phyloP scores from a whole-genome alignment of 2,888 invertebrate species.

The Drosophila helvetica region DNA sequence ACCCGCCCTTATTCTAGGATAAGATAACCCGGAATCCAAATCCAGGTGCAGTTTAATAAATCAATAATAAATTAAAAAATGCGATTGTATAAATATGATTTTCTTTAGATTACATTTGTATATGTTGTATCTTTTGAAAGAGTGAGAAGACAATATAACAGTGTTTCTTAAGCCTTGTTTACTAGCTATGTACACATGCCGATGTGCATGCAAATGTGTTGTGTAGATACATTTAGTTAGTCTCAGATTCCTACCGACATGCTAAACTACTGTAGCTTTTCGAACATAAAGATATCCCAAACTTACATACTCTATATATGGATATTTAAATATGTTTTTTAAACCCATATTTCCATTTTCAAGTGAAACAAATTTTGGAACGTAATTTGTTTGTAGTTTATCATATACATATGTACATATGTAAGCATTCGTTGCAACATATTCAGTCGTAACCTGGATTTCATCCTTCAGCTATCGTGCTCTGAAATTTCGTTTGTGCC shows the following conservation, averaged over 20 bases:
- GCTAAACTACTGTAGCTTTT: background rate
- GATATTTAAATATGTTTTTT: no score
- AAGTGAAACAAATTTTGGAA: background rate
- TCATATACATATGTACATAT: no score
- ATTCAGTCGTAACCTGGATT: background rate
- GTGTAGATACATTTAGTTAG: background rate
- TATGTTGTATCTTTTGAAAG: background rate
- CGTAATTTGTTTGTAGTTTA: background rate
- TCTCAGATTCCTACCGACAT: background rate
- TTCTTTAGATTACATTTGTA: background rate
- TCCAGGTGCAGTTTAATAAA: slow-evolving; percentile 13
- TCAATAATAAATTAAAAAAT: background rate
- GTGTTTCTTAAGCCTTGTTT: background rate
- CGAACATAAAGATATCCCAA: background rate
- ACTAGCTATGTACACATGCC: background rate
- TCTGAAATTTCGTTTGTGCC: background rate
- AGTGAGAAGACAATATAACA: background rate
- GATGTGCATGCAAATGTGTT: background rate
- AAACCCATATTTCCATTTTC: background rate
- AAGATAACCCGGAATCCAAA: slow-evolving; percentile 14
- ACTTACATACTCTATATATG: no score
- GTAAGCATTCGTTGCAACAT: no score
- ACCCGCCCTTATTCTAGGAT: slow-evolving; percentile 15
- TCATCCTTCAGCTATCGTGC: background rate
- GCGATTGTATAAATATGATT: background rate